Conservation (phyloP, 1,140 invertebrate genomes). For the Drosophila auraria region DNA sequence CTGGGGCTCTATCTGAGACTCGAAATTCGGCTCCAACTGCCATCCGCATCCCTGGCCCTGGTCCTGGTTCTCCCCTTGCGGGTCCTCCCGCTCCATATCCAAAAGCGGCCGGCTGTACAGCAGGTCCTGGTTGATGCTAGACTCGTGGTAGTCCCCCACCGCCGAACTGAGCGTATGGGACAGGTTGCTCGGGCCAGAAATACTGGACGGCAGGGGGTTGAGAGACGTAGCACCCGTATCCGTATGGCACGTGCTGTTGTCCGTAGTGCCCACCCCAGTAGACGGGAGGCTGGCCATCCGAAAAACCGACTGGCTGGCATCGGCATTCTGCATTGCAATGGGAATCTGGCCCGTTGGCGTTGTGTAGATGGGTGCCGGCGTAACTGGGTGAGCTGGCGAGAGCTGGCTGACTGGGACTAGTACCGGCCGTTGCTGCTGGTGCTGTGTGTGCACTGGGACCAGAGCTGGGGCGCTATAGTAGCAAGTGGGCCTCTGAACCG, state of each 20-base stretch:
- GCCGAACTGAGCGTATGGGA: slow-evolving; percentile 14
- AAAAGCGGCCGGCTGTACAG: slow-evolving; percentile 25
- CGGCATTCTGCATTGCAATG: not conserved
- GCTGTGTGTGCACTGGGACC: not conserved
- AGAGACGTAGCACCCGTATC: too few species aligned
- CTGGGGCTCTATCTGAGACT: not conserved
- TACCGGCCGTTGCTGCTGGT: not conserved
- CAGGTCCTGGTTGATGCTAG: slow-evolving; percentile 3
- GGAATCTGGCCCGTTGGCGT: not conserved
- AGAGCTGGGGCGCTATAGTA: not conserved
- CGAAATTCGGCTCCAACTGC: not conserved
- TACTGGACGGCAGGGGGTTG: slow-evolving; percentile 1
- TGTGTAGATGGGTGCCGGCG: not conserved
- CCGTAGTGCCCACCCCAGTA: slow-evolving; percentile 34
- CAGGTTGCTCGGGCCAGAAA: not conserved
- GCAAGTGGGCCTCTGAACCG: not conserved
- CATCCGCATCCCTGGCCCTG: not conserved
- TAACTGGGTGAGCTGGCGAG: not conserved
- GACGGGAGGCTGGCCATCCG: slow-evolving; percentile 45
- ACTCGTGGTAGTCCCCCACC: too few species aligned
- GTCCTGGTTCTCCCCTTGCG: not conserved
- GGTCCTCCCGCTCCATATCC: slow-evolving; percentile 38
- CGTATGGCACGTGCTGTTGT: too few species aligned
- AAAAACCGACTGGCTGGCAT: slow-evolving; percentile 58
- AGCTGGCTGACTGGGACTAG: not conserved